Conservation (phyloP, 1,140 invertebrate species). For the Metaphire vulgaris region DNA sequence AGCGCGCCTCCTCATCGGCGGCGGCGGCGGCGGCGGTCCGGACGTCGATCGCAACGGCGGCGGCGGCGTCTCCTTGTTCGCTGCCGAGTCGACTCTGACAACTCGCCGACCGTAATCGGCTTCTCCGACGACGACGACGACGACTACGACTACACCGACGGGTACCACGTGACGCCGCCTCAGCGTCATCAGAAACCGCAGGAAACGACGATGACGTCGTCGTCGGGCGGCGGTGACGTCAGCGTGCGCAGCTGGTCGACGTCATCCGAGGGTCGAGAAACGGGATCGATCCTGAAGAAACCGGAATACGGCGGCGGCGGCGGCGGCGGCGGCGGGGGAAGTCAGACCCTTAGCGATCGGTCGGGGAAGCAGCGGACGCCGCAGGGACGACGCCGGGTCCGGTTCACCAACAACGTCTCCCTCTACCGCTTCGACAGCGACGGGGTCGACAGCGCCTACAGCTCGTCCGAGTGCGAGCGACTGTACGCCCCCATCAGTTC, state of each 20-base stretch:
- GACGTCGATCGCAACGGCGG: background rate
- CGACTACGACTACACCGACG: too few relatives aligned
- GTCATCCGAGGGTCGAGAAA: background rate
- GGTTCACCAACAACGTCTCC: conserved; percentile 13
- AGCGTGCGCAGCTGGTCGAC: background rate
- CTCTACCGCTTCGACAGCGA: conserved; percentile 20
- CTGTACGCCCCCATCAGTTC: background rate
- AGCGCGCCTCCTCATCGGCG: too few relatives aligned
- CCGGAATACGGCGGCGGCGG: background rate
- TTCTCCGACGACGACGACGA: background rate
- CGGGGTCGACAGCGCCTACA: conserved; percentile 9
- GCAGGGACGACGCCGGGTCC: background rate
- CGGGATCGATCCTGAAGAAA: background rate
- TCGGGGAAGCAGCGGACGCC: background rate
- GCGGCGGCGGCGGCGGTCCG: too few relatives aligned
- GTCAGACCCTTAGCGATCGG: background rate
- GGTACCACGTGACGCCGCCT: too few relatives aligned
- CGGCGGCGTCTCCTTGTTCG: background rate
- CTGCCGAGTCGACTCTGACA: background rate
- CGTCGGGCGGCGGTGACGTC: too few relatives aligned
- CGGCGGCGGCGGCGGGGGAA: too few relatives aligned
- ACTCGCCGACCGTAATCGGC: background rate
- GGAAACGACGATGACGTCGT: too few relatives aligned
- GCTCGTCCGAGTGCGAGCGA: background rate
- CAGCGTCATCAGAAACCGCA: background rate